Base-by-base conservation (phyloP, 2,888 invertebrate genomes). In the Melieria crassipennis region DNA sequence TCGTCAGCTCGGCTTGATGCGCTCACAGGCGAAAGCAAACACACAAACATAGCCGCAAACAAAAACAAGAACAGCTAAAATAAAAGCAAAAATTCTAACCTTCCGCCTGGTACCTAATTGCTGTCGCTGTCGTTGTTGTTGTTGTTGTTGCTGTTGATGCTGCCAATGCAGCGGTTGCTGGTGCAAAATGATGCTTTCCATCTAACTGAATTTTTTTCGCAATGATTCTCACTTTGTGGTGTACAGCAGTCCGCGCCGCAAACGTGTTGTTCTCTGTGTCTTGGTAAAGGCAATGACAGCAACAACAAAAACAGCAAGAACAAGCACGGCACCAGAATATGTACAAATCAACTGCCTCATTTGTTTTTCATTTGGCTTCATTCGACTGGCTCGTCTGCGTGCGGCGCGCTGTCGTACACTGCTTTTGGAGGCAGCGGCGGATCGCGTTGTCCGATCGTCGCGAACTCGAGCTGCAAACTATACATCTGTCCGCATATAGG, bases 101-200 rank as follows among this genome's bases (percentile, higher is more conserved):
- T 68, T 68, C 68, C 62, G 52, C 11, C 10, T 52, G 55, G 56
- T 46, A 30, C 30, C 30, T 30, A 30, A 30, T 30, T 30, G 30
- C 30, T 30, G 30, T 30, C 3, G 30, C 30, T 30, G 30, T 30
- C 30, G 3, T 3, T 30, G 30, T 30, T 3, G 30, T 2, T 30
- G 30, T 30, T 2, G 30, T 30, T 30, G 30, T 30, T 30, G 30
- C 30, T 30, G 30, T 2, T 30, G 30, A 30, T 30, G 30, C 30
- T 30, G 30, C 30, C 30, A 30, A 30, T 30, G 30, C 30, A 30
- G 30, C 30, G 30, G 30, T 56, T 65, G 47, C 57, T 13, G 55
- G 69, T 69, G 69, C 69, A 63, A 69, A 69, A 43, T 69, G 69
- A 69, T 63, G 62, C 13, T 69, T 69, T 69, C 63, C 62, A 69